Percentiles rank a stretch among this genome's conserved stretches.
These are phyloP conservation scores for Plodia interpunctella DNA, from an alignment of 1,140 invertebrate genomes.

Conservation along the genomic window DNA sequence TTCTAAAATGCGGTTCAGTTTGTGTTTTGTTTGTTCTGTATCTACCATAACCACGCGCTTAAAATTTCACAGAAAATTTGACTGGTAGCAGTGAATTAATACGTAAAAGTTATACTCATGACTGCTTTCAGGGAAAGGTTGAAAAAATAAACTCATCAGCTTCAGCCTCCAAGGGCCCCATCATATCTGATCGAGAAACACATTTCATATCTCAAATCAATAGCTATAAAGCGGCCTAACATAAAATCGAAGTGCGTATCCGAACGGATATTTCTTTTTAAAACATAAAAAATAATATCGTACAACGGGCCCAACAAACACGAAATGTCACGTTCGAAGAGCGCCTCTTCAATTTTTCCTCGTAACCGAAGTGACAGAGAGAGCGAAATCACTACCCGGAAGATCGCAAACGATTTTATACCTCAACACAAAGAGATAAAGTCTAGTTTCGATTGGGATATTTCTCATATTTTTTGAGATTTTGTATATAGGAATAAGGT, in stretches of 20 bases:
- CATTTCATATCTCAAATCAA: not conserved
- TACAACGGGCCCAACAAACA: not conserved
- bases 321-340: not conserved
- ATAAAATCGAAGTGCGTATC: conserved; percentile 6
- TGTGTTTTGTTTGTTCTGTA: too few relatives aligned
- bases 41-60: too few relatives aligned
- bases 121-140: not conserved
- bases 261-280: conserved; percentile 6
- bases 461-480: not conserved
- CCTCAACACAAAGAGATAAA: not conserved
- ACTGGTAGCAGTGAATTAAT: too few relatives aligned
- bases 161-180: not conserved
- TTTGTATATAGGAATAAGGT: not conserved
- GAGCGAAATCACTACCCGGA: not conserved
- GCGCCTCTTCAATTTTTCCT: conserved; percentile 1
- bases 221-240: not conserved
- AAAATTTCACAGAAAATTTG: too few relatives aligned
- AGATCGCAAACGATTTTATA: not conserved
- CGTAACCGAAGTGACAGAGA: not conserved
- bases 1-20: too few relatives aligned
- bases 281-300: not conserved
- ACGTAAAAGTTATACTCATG: too few relatives aligned
- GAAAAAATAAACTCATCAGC: not conserved
- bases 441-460: not conserved
- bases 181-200: not conserved